These are phyloP conservation scores for Nothocercus nigrocapillus DNA, from an alignment of 2,113 vertebrate species.

Conservation along the genomic window DNA sequence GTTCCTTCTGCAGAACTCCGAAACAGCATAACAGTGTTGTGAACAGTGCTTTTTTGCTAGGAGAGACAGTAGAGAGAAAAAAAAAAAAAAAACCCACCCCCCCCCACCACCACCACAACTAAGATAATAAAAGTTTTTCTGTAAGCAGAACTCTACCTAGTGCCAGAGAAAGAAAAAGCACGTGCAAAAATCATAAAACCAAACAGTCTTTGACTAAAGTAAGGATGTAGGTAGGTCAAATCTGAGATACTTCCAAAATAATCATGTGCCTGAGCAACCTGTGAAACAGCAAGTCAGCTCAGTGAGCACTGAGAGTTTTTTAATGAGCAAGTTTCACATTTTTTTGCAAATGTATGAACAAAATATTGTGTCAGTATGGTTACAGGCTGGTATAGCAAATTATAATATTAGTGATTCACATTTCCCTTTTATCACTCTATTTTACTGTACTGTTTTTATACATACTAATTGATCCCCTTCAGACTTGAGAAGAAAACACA, in stretches of 20 bases:
- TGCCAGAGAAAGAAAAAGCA: background rate
- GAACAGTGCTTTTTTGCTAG: background rate
- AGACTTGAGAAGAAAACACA: background rate
- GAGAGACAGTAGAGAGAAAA: background rate
- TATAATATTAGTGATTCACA: background rate
- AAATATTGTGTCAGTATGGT: background rate
- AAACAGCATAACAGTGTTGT: background rate
- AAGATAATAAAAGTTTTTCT: background rate
- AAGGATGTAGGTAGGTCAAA: background rate
- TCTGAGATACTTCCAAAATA: background rate
- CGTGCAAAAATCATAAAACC: background rate
- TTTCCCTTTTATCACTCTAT: background rate
- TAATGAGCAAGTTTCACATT: background rate
- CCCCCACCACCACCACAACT: too few species aligned
- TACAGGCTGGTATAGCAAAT: background rate
- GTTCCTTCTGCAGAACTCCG: background rate
- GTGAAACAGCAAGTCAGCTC: background rate
- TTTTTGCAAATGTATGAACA: background rate
- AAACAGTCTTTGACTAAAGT: background rate
- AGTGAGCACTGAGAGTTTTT: background rate
- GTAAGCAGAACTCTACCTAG: background rate
- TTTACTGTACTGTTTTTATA: background rate
- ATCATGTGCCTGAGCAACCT: background rate
- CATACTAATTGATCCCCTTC: background rate
- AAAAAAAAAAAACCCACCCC: too few species aligned